Conservation (phyloP, 2,888 invertebrate genomes). For the Cantharis rufa region DNA sequence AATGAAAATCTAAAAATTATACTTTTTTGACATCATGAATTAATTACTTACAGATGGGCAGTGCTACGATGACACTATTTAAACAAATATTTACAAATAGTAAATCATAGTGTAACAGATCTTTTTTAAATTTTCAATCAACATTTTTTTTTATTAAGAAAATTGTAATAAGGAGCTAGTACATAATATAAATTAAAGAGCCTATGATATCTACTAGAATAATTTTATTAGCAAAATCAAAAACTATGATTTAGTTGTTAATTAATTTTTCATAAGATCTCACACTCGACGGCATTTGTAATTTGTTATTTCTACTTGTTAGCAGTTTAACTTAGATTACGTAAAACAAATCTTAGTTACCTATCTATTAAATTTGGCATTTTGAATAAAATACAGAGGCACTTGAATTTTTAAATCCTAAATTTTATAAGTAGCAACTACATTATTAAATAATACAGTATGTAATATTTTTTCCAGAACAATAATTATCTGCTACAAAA, state of each 20-base stretch:
- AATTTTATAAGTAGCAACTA: neutral
- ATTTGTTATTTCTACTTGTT: neutral
- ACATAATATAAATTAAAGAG: neutral
- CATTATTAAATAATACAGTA: neutral
- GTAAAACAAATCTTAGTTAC: neutral
- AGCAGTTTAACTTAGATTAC: neutral
- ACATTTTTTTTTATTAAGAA: neutral
- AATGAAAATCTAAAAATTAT: neutral
- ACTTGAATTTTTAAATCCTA: neutral
- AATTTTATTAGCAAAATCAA: neutral
- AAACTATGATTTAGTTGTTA: neutral
- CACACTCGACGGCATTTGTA: slow-evolving; percentile 1
- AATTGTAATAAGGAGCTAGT: neutral
- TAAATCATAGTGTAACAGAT: neutral
- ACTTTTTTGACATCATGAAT: neutral
- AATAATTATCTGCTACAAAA: neutral
- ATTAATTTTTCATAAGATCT: neutral
- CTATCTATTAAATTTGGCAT: neutral
- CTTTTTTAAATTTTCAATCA: neutral
- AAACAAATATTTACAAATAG: neutral
- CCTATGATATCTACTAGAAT: neutral
- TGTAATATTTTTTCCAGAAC: neutral
- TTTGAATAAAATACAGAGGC: slow-evolving; percentile 1
- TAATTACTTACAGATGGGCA: neutral
- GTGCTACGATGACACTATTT: neutral